Evolutionary conservation across 2,797 vertebrate genomes (phyloP), one percentile per base, ranked within the genome.

Genomic region (Coluber constrictor): DNA sequence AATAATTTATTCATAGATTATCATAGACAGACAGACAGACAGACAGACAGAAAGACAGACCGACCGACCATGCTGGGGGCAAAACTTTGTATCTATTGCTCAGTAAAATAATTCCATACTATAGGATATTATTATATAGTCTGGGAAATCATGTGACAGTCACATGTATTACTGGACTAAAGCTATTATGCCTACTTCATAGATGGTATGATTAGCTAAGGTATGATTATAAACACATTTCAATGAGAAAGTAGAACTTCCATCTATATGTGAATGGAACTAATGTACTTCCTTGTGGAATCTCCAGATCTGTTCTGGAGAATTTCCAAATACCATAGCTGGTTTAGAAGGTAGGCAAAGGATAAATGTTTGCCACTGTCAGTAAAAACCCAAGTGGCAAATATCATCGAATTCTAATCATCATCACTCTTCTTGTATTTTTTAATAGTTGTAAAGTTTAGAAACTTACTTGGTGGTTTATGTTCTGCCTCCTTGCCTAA

Each of bases 401-500:
- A 37, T 74, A 16, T 32, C n/a, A 70, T 15, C 1, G 18, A 37
- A 74, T 74, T 32, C 66, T 74, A 74, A 74, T 15, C n/a, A 74
- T 74, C 18, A 83, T 83, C 74, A 25, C 20, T 83, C 3, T 61
- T 12, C 12, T 43, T 59, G 16, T 59, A 59, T 87, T 56, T 87
- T 88, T 63, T n/a, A 61, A 89, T 18, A 63, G 60, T 3, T n/a
- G 27, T 37, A 51, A 43, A 12, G 3, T 87, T 87, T 55, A 87
- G 29, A 55, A 56, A 63, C 0, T 1, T 95, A 95, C 91, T 86
- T 95, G 92, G n/a, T 93, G 63, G 51, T 93, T 96, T 95, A 86
- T 55, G 8, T 47, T 96, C 92, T 55, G n/a, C 70, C 93, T 92
- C 95, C 95, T 95, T 96, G 37, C 92, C 94, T 95, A 60, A 70